Base-by-base conservation (phyloP, 1,140 invertebrate genomes). In the Glossosoma conforme region DNA sequence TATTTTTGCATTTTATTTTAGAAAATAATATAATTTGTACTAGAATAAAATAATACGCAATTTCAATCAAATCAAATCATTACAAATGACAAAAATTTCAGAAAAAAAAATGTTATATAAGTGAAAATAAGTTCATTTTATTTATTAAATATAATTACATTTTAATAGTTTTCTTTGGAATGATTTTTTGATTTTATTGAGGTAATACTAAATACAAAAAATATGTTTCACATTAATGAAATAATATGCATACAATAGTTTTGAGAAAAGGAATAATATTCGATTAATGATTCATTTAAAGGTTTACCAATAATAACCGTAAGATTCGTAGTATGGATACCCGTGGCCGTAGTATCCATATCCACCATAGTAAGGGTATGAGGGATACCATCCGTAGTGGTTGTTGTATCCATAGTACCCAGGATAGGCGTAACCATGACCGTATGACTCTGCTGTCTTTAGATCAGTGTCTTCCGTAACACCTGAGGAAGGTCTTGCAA, bases 241-340 rank as follows among this genome's bases (percentile, higher is more conserved):
- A n/a, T n/a, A n/a, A n/a, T n/a, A n/a, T n/a, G n/a, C n/a, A n/a
- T n/a, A n/a, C n/a, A n/a, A n/a, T n/a, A n/a, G n/a, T n/a, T n/a
- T n/a, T n/a, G n/a, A n/a, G n/a, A n/a, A n/a, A n/a, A n/a, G n/a
- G n/a, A n/a, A n/a, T n/a, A n/a, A n/a, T n/a, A n/a, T n/a, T n/a
- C n/a, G n/a, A n/a, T n/a, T n/a, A n/a, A n/a, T n/a, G n/a, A n/a
- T n/a, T n/a, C n/a, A n/a, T n/a, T n/a, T n/a, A n/a, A n/a, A n/a
- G 24, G n/a, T 28, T 45, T 67, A 68, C 62, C 63, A 69, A 65
- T 65, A 68, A n/a, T 64, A 68, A 1, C 63, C 64, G 32, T 65
- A 59, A 10, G 60, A 46, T 1, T 60, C 59, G 37, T 49, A 54
- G 15, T 40, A 58, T 14, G 52, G 52, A 40, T 63, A 66, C n/a